A percentile compares a stretch with the other conserved stretches of the same genome.
Conservation (phyloP, 2,888 invertebrate species). For the Dyspetes luteomarginatus region DNA sequence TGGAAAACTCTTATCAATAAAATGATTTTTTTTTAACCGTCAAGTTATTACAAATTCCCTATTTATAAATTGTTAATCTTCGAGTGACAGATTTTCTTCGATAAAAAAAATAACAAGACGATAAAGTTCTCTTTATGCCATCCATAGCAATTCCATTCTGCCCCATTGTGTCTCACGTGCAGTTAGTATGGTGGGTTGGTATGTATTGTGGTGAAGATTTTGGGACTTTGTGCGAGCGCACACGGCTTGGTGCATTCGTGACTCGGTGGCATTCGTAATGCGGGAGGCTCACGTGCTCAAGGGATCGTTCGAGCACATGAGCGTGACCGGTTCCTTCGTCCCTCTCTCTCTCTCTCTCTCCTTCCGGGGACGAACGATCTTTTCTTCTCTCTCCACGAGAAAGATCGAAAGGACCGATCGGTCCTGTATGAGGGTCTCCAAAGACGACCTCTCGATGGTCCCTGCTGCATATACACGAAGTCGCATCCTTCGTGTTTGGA, state of each 20-base stretch:
- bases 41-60: no score
- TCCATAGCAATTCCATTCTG: constrained; percentile 11
- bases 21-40: no score
- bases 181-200: neutral
- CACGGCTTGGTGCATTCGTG: constrained; percentile 49
- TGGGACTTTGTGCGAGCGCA: constrained; percentile 3
- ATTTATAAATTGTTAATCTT: no score
- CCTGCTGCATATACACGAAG: constrained; percentile 14
- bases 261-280: constrained; percentile 65
- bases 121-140: no score
- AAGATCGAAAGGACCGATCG: constrained; percentile 60
- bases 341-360: neutral
- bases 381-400: neutral
- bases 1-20: no score
- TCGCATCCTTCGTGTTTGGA: constrained; percentile 27
- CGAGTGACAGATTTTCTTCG: no score
- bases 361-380: neutral
- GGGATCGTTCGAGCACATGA: constrained; percentile 60
- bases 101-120: no score
- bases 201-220: constrained; percentile 13
- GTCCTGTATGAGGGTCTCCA: constrained; percentile 26
- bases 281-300: constrained; percentile 46
- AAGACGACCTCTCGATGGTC: constrained; percentile 51
- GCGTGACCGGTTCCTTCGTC: constrained; percentile 80
- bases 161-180: neutral